Conservation (phyloP, 2,888 invertebrate species). For the Leuctra nigra region DNA sequence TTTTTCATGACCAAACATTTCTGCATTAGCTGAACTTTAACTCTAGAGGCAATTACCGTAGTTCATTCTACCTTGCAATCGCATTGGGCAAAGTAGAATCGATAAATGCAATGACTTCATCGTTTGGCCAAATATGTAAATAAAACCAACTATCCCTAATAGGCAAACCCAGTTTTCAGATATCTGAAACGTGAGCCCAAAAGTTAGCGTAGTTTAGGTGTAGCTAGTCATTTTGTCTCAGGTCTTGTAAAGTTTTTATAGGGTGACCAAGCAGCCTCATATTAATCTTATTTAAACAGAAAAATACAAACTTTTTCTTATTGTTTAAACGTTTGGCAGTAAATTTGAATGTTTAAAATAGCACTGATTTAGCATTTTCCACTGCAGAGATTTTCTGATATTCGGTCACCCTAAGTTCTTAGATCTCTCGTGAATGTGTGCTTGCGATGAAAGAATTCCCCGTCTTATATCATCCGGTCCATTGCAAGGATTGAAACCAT, state of each 20-base stretch:
- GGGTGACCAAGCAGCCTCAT: no score
- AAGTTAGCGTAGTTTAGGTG: background rate
- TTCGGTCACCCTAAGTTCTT: no score
- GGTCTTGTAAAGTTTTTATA: background rate
- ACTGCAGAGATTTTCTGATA: no score
- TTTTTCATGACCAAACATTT: background rate
- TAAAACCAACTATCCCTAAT: background rate
- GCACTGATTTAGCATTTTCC: no score
- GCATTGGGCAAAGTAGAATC: background rate
- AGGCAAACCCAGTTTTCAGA: background rate
- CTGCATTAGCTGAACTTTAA: background rate
- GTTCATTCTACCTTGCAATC: background rate
- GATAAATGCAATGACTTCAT: background rate
- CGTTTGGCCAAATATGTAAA: background rate
- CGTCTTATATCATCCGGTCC: no score
- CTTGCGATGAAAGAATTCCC: no score
- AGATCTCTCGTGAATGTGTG: no score
- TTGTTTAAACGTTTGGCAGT: no score
- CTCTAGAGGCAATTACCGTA: background rate
- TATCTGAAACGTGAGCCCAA: background rate
- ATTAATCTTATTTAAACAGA: no score
- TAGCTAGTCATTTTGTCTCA: background rate
- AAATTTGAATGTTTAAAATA: no score
- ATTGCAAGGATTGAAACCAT: conserved; percentile 24
- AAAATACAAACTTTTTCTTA: no score